Base-by-base conservation (phyloP, 2,888 invertebrate species). In the Miltochrista miniata region DNA sequence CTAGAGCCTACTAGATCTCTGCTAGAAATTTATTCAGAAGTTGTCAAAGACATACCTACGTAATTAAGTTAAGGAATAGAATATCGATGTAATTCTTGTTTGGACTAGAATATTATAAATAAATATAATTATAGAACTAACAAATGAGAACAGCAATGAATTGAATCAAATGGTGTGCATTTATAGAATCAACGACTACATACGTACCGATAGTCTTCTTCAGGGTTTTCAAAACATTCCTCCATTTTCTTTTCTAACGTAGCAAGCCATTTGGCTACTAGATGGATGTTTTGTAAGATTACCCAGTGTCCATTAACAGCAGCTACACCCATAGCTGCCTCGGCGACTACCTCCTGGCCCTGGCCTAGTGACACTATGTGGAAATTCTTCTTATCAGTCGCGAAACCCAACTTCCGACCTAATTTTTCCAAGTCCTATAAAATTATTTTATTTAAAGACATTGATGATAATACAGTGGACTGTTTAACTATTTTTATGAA, bases 361-460 rank as follows among this genome's bases (percentile, higher is more conserved):
- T 98, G 98, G 0, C 98, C 98, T 33, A 98, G 86, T 0, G 98
- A 98, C 2, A 98, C 96, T 69, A 97, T 98, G 83, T 98, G 97
- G 81, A 98, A 97, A 78, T 97, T 98, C 57, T 94, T 94, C 64
- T 93, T 93, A 60, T 97, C 96, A 9, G 93, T 92, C 0, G 96
- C 95, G 76, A 95, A 97, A 11, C 97, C 97, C 46, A 98, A 64
- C 72, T 94, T 94, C 64, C 94, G 95, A 0, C 98, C 98, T 18
- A 98, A 83, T 59, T 94, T 95, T 84, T 98, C 98, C 0, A 98
- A 95, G 80, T 98, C 98, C 94, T 94, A 60, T 30, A 72, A 73
- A 35, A n/a, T 11, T 12, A 18, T 24, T 24, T 24, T 1, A 39
- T 2, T n/a, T n/a, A n/a, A n/a, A n/a, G n/a, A n/a, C n/a, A n/a